Conservation (phyloP, 2,888 invertebrate species). For the Rotaria sp. region DNA sequence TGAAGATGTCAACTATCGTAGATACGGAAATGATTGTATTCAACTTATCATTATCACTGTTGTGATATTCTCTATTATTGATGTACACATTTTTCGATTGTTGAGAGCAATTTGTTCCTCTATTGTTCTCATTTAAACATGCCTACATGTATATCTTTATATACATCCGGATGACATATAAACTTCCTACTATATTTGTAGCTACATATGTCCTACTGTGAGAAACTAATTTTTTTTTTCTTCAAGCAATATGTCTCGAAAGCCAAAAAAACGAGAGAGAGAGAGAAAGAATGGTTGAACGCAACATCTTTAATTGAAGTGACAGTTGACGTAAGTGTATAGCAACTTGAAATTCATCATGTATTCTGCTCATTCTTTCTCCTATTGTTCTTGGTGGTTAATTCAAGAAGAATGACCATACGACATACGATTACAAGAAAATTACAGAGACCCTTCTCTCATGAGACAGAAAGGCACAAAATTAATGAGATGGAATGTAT, state of each 20-base stretch:
- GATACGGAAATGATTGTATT: conserved; percentile 10
- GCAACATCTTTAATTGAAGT: conserved; percentile 4
- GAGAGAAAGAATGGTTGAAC: neutral
- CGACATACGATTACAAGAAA: neutral
- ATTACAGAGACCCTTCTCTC: neutral
- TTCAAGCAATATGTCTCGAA: conserved; percentile 6
- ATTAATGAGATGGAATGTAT: neutral
- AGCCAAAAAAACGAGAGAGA: neutral
- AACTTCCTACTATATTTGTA: neutral
- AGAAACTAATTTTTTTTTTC: conserved; percentile 8
- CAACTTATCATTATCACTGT: neutral
- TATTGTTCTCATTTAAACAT: conserved; percentile 1
- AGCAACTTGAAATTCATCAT: conserved; percentile 9
- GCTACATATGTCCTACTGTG: neutral
- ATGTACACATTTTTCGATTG: conserved; percentile 9
- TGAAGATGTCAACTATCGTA: neutral
- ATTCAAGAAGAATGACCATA: neutral
- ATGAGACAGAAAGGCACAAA: neutral
- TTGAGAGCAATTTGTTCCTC: neutral
- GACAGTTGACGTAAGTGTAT: conserved; percentile 13
- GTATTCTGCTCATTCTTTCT: neutral
- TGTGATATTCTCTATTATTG: neutral
- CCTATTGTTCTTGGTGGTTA: neutral
- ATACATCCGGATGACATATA: conserved; percentile 6
- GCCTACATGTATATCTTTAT: neutral